Base-by-base conservation (phyloP, 2,113 vertebrate genomes). In the Albula goreensis region DNA sequence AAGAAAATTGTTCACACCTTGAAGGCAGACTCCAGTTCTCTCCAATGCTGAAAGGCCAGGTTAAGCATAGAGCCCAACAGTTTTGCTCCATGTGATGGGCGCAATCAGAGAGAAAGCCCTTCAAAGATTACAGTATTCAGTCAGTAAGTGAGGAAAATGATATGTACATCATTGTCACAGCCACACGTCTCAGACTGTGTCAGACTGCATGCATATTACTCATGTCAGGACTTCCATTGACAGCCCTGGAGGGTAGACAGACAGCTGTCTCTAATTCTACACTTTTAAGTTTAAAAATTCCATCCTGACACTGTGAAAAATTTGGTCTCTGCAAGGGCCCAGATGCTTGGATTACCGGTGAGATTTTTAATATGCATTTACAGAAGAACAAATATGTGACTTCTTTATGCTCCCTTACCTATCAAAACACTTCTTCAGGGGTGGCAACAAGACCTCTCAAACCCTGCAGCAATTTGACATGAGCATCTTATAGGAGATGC, bases 51-150 rank as follows among this genome's bases (percentile, higher is more conserved):
- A 96, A 96, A 96, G 89, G 91, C 88, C 89, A 92, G 89, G 92
- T 95, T 95, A 94, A 95, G 92, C 94, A 94, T 90, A 90, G 93
- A 94, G 91, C 90, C 91, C 92, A 93, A 92, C 85, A 92, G 93
- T 95, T 95, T 94, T 95, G 92, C 91, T 94, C 92, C 89, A 93
- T 91, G 89, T 94, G 95, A 94, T 90, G 92, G 91, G 93, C 93
- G 91, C 93, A 96, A 93, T 94, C 95, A 94, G 92, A 94, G 89
- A 95, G 94, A 96, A 95, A 94, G 93, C 95, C 92, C 93, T 93
- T 90, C 86, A 92, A 95, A 95, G 95, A 96, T 96, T 95, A 95
- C 93, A 95, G 94, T 95, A 93, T 96, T 96, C 95, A 95, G 95
- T 96, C 95, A 95, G 94, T 94, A 95, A 94, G 92, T 87, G 90